Conservation (phyloP, 2,113 vertebrate genomes). For the Pelvicachromis taeniatus region DNA sequence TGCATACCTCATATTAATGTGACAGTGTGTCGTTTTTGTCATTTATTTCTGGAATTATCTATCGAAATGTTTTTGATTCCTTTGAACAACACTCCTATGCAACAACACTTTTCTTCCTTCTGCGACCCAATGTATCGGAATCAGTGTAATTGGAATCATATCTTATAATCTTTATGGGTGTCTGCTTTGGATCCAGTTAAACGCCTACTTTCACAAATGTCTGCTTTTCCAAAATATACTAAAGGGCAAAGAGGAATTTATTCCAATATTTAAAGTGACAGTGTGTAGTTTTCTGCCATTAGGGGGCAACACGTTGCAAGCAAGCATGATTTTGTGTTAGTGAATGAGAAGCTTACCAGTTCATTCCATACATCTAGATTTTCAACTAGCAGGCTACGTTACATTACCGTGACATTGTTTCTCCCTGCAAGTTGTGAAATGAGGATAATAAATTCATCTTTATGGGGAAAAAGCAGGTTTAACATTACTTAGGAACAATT, state of each 20-base stretch:
- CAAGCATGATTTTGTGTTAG: neutral
- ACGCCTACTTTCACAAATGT: too few species aligned
- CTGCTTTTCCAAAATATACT: neutral
- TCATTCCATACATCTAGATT: fast-evolving
- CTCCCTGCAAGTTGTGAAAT: neutral
- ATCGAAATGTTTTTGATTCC: neutral
- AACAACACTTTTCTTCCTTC: neutral
- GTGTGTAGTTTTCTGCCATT: fast-evolving
- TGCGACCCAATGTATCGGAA: fast-evolving
- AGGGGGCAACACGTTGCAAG: too few species aligned
- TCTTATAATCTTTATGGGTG: too few species aligned
- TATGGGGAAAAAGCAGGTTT: neutral
- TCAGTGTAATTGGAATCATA: neutral
- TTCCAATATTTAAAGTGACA: too few species aligned
- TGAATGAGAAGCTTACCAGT: too few species aligned
- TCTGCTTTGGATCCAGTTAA: too few species aligned
- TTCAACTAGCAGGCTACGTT: neutral
- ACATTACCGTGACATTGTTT: neutral
- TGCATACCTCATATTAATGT: neutral
- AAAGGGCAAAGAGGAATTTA: too few species aligned
- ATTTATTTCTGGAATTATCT: neutral
- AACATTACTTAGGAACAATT: fast-evolving
- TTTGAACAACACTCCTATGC: neutral
- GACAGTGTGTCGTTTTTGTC: neutral
- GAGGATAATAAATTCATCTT: neutral